A percentile compares a stretch with the other conserved stretches of the same genome.
phyloP scores from a whole-genome alignment of 2,113 vertebrate species.

The Chloebia gouldiae region DNA sequence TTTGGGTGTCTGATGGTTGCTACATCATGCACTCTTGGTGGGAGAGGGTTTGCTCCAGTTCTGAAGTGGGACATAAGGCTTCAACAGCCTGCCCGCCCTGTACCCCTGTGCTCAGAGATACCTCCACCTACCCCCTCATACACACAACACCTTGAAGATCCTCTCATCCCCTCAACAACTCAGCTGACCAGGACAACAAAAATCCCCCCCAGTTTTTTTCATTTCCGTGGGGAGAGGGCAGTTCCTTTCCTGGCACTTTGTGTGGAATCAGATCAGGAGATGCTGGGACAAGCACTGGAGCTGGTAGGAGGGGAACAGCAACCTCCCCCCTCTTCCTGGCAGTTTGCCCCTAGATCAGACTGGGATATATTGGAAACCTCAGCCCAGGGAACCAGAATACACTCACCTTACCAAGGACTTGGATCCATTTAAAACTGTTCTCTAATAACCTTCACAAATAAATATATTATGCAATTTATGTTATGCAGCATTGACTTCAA shows the following conservation, averaged over 20 bases:
- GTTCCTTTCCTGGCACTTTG: neutral
- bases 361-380: neutral
- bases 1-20: neutral
- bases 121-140: neutral
- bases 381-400: neutral
- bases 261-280: neutral
- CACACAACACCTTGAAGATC: neutral
- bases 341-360: neutral
- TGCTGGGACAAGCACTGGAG: fast-evolving
- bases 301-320: neutral
- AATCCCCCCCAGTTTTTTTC: fast-evolving
- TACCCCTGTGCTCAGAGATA: fast-evolving
- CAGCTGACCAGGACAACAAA: neutral
- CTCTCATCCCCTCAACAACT: neutral
- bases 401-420: constrained; percentile 40
- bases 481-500: constrained; percentile 48
- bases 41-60: neutral
- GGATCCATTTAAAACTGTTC: neutral
- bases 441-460: constrained; percentile 46
- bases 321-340: neutral
- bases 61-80: fast-evolving
- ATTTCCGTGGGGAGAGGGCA: neutral
- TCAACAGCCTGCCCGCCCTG: neutral
- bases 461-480: constrained; percentile 57
- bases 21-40: neutral